Base-by-base conservation (phyloP, 2,797 vertebrate genomes). In the Trachurus trachurus region DNA sequence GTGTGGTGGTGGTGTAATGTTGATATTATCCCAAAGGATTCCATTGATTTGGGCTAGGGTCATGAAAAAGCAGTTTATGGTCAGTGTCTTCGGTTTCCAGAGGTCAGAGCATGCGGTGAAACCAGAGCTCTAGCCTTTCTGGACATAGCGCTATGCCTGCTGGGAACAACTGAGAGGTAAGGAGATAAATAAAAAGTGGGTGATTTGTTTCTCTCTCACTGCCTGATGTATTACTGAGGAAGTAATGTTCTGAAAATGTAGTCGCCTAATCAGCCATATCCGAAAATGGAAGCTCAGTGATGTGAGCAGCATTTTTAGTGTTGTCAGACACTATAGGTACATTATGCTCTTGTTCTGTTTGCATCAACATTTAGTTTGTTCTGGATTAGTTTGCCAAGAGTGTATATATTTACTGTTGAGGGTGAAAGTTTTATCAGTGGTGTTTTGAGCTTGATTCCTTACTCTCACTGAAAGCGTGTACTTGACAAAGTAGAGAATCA, bases 41-140 rank as follows among this genome's bases (percentile, higher is more conserved):
- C 61, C 84, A 93, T 92, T 90, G 91, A 91, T 92, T 90, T 81
- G 78, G 69, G 76, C 73, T 67, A 57, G 87, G 88, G 86, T 94
- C 92, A 91, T 92, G 91, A 91, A 90, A 91, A 91, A 91, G 86
- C 89, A 90, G 93, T 93, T 94, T 90, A 92, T 92, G 83, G 90
- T 90, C 91, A 89, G 86, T 86, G 91, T 90, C 92, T 94, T 93
- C 85, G 92, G 89, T 94, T 95, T 94, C 89, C 83, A 84, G 87
- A 91, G 91, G 94, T 95, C 93, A 93, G 73, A 85, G 76, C 85
- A 86, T 87, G 92, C 84, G 81, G 90, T 94, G 92, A 95, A 95
- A 94, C 88, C 80, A 84, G 91, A 94, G 88, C 90, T 86, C 66
- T 45, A 22, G 83, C 83, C 83, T 89, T 93, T 91, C 91, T 92